Evolutionary conservation across 2,888 invertebrate species (phyloP).

Genomic region (Trachelus troglodyta): DNA sequence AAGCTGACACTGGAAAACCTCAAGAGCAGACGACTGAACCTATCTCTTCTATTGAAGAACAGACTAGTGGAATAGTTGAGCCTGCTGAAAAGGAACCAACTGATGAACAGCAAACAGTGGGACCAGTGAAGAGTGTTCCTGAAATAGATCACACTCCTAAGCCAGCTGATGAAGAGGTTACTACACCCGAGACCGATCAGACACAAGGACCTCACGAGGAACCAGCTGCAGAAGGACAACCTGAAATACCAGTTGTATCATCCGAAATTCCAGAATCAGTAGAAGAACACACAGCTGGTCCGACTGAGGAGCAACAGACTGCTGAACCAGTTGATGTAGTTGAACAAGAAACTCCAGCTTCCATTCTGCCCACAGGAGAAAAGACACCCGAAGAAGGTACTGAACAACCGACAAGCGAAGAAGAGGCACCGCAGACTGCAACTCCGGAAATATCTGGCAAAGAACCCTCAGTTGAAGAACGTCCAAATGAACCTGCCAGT

Average conservation of each 20-base stretch:
- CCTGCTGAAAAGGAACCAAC: not conserved
- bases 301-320: conserved; percentile 22
- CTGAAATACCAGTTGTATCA: not conserved
- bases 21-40: not conserved
- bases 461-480: conserved; percentile 10
- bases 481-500: not conserved
- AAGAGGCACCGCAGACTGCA: conserved; percentile 10
- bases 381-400: no score
- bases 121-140: no score
- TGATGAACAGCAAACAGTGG: not conserved
- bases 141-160: conserved; percentile 9
- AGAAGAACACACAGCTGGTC: conserved; percentile 12
- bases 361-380: no score
- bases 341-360: conserved; percentile 9
- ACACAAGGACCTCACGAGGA: conserved; percentile 11
- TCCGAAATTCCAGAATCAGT: conserved; percentile 18
- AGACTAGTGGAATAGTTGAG: conserved; percentile 8
- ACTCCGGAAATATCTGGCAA: conserved; percentile 16
- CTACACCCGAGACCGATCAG: conserved; percentile 9
- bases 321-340: conserved; percentile 23
- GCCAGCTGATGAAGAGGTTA: conserved; percentile 8
- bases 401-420: conserved; percentile 19
- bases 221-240: conserved; percentile 6
- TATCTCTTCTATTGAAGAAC: conserved; percentile 4
- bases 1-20: not conserved